Conservation (phyloP, 1,140 invertebrate species). For the Drosophila micromelanica region DNA sequence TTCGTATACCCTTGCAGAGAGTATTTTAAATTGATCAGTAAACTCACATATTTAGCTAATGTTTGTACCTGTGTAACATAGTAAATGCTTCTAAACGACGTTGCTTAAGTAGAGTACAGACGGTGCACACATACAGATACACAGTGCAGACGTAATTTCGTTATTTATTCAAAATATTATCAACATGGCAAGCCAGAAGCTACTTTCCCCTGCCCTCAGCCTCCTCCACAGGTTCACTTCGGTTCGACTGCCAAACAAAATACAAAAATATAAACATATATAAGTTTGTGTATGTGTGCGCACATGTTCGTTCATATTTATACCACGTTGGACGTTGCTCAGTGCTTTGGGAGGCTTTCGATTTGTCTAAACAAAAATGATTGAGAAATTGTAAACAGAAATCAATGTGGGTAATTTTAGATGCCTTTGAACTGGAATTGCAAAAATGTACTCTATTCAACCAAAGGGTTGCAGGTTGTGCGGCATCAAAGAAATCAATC, state of each 20-base stretch:
- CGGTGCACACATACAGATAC: slow-evolving; percentile 5
- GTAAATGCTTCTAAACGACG: no score
- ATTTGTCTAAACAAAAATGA: slow-evolving; percentile 31
- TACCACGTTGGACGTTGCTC: neutral
- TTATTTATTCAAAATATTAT: slow-evolving; percentile 71
- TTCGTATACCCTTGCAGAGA: no score
- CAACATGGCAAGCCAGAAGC: slow-evolving; percentile 37
- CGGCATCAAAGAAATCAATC: neutral
- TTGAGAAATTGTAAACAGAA: slow-evolving; percentile 35
- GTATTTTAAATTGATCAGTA: no score
- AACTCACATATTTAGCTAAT: no score
- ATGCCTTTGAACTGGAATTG: slow-evolving; percentile 32
- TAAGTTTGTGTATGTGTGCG: neutral
- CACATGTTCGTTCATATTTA: neutral
- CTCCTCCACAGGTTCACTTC: neutral
- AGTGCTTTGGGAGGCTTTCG: neutral
- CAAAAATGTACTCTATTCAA: neutral
- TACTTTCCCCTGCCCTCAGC: neutral
- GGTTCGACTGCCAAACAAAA: slow-evolving; percentile 6
- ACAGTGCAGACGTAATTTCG: slow-evolving; percentile 62
- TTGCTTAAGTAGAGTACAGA: neutral
- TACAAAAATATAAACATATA: slow-evolving; percentile 3
- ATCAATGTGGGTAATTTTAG: slow-evolving; percentile 17
- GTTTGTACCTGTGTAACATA: no score
- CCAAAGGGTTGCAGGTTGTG: neutral